Base-by-base conservation (phyloP, 2,888 invertebrate species). In the Aelia acuminata region DNA sequence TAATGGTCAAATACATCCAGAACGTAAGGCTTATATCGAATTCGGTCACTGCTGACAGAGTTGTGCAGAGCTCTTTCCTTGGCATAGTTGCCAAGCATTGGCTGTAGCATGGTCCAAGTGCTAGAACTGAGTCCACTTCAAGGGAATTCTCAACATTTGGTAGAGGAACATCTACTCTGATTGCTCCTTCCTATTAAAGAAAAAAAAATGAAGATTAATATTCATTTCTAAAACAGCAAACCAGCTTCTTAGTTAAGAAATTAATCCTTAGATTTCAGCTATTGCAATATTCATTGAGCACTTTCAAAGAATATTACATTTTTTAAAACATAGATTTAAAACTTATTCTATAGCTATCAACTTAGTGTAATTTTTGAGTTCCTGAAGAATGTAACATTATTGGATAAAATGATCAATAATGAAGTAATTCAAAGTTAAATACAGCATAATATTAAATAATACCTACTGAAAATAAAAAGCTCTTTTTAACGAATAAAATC, bases 1-100 rank as follows among this genome's bases (percentile, higher is more conserved):
- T 93, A 90, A 96, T 94, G 84, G 93, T 93, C 50, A 96, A 93
- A 91, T 96, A 96, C 0, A 94, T 91, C 96, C 96, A 96, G 92
- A 96, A 96, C 0, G 96, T 96, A 88, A 96, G 92, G 2, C 92
- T 92, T 26, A 95, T 94, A 91, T 96, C 94, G 89, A 94, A 92
- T 91, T 95, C 95, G 35, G 94, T 93, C 53, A 93, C 93, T 90
- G 93, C 93, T 89, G 94, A 93, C 84, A 91, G 91, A 91, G 96
- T 95, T 5, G 93, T 93, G 91, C 96, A 96, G 35, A 96, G 92
- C 57, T 92, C 91, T 53, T 92, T 92, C 57, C 96, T 93, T 0
- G 94, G 94, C 11, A 93, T 93, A 0, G 94, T 93, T 0, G 94
- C 93, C 26, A 95, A 92, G 91, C 96, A 96, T 85, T 94, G 93